Evolutionary conservation across 2,113 vertebrate species (phyloP), one percentile per base, ranked within the genome.

Genomic region (Manacus vitellinus): DNA sequence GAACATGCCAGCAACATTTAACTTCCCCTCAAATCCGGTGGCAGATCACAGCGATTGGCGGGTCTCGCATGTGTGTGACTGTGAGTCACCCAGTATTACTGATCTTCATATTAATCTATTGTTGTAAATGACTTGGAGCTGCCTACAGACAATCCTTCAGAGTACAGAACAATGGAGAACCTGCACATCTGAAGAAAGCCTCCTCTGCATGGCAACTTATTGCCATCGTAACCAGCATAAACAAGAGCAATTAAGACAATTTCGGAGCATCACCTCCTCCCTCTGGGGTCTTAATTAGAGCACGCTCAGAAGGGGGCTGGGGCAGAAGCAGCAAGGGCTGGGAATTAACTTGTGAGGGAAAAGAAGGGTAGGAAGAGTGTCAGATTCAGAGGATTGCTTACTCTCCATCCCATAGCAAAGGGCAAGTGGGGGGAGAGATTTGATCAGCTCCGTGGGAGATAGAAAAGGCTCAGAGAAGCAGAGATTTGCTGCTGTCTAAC

Each of bases 181-280:
- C 92, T 84, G 93, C 93, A 91, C 85, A 89, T 82, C 97, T 96
- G 94, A 93, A 89, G 92, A 76, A 94, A 95, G 68, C 95, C 92
- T 95, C 96, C 96, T 85, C 91, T 97, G 96, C 96, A 55, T 85
- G 94, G 96, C 86, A 97, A 89, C 86, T 94, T 89, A 97, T 96
- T 96, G 95, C 96, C 94, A 96, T 97, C 93, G 94, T 97, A 97
- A 97, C 96, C 89, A 92, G 93, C 95, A 96, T 97, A 95, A 97
- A 97, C 97, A 95, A 95, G 92, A 91, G 95, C 94, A 97, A 97
- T 97, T 97, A 97, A 97, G 92, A 92, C 96, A 94, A 94, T 97
- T 97, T 96, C 84, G 81, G 77, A 97, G 94, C 96, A 82, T 97
- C 96, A 97, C 96, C 97, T 97, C 97, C 96, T 96, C 95, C 90